Base-by-base conservation (phyloP, 2,113 vertebrate species). In the Pollachius pollachius region DNA sequence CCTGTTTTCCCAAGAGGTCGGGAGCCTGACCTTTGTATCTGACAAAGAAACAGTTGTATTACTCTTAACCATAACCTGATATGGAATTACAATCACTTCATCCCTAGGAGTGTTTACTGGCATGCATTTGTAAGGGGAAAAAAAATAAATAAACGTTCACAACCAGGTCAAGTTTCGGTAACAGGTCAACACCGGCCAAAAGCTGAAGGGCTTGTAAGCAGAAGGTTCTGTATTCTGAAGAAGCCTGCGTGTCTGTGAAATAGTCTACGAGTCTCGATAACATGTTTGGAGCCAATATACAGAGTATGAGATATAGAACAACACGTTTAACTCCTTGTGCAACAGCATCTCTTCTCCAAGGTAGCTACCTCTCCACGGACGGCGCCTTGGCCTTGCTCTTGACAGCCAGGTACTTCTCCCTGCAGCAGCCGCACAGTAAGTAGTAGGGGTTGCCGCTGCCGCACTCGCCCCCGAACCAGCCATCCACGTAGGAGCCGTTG, bases 401-500 rank as follows among this genome's bases (percentile, higher is more conserved):
- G 72, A 95, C 90, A 67, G 95, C 90, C 65, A 99, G 79, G 87
- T 99, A 98, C 15, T 97, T 98, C 70, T 98, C 97, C 9, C 97
- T 92, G 91, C 97, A 99, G 91, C 91, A 86, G 2, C 95, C 94
- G 2, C 97, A 99, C 0, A 99, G 82, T 17, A 99, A 86, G 80
- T 99, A 99, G 84, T 99, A 99, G 0, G 97, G 97, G 79, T 99
- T 99, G 0, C 97, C 97, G 0, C 95, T 98, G 17, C 97, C 97
- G 0, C 97, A 99, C 88, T 99, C 97, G 0, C 97, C 97, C 1
- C 97, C 97, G 0, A 99, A 99, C 97, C 97, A 99, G 63, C 97
- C 97, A 8, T 99, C 97, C 21, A 99, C 97, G 0, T 99, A 99
- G 64, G 96, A 97, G 70, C 97, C 97, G 0, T 99, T 98, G 88